phyloP scores from a whole-genome alignment of 2,113 vertebrate species.

The Poeciliopsis turrubarensis region DNA sequence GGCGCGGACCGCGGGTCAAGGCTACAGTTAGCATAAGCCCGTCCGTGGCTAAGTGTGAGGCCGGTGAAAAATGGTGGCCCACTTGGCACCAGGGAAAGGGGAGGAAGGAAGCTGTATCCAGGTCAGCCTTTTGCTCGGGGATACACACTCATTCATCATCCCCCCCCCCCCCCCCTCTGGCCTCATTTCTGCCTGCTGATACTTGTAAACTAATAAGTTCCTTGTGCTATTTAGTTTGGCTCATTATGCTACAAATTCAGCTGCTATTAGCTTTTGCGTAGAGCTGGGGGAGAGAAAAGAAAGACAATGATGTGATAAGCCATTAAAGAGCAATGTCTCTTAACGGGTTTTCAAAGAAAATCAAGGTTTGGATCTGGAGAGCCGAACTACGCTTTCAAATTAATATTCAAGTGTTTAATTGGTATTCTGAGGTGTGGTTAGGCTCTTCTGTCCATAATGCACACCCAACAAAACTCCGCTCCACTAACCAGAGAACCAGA shows the following conservation, averaged over 20 bases:
- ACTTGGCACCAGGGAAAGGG: conserved; percentile 82
- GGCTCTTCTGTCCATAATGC: conserved; percentile 60
- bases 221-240: conserved; percentile 82
- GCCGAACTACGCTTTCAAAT: conserved; percentile 43
- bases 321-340: not conserved
- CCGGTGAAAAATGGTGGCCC: conserved; percentile 94
- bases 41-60: conserved; percentile 90
- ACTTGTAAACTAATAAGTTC: conserved; percentile 88
- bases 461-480: conserved; percentile 62
- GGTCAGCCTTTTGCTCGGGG: conserved; percentile 94
- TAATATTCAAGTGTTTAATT: conserved; percentile 76
- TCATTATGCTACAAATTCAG: conserved; percentile 84
- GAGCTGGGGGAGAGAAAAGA: conserved; percentile 4
- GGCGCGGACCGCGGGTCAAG: conserved; percentile 49
- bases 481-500: conserved; percentile 59
- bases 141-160: conserved; percentile 91
- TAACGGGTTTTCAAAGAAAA: conserved; percentile 72
- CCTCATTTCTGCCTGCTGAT: conserved; percentile 94
- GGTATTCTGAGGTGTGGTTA: conserved; percentile 65
- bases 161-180: conserved; percentile 77
- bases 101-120: conserved; percentile 82
- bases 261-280: conserved; percentile 22
- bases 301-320: not conserved
- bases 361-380: conserved; percentile 24
- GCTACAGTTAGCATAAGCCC: conserved; percentile 79